These are phyloP conservation scores for Callosobruchus maculatus DNA, from an alignment of 2,888 invertebrate genomes.

Conservation along the genomic window DNA sequence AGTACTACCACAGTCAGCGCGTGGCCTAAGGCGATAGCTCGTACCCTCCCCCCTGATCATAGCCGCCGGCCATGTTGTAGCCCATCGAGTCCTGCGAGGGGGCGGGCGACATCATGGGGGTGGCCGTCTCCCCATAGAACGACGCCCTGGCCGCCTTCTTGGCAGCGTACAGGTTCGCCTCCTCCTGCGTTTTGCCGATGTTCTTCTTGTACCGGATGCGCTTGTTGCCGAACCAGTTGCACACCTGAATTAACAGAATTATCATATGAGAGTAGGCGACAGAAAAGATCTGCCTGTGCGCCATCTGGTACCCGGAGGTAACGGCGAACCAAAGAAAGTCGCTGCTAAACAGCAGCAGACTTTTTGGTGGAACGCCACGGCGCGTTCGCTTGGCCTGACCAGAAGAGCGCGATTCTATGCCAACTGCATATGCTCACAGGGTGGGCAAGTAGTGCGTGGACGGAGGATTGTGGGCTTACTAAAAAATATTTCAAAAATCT, in stretches of 20 bases:
- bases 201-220: constrained; percentile 99
- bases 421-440: too few relatives aligned
- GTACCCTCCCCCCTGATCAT: constrained; percentile 84
- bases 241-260: constrained; percentile 62
- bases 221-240: constrained; percentile 99
- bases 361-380: too few relatives aligned
- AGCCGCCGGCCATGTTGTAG: constrained; percentile 89
- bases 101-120: constrained; percentile 94
- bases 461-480: too few relatives aligned
- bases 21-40: constrained; percentile 61
- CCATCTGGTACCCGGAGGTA: too few relatives aligned
- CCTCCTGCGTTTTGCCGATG: constrained; percentile 99
- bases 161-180: constrained; percentile 97
- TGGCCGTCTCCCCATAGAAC: constrained; percentile 79
- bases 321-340: too few relatives aligned
- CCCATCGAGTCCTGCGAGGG: constrained; percentile 91
- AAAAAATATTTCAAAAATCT: too few relatives aligned
- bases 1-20: neutral
- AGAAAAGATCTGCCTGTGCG: too few relatives aligned
- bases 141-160: constrained; percentile 89
- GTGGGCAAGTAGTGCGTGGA: too few relatives aligned
- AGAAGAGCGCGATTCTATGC: too few relatives aligned
- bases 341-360: too few relatives aligned
- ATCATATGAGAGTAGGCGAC: neutral
- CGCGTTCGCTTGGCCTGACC: too few relatives aligned